These are phyloP conservation scores for Nebria brevicollis DNA, from an alignment of 2,888 invertebrate genomes.

Conservation along the genomic window DNA sequence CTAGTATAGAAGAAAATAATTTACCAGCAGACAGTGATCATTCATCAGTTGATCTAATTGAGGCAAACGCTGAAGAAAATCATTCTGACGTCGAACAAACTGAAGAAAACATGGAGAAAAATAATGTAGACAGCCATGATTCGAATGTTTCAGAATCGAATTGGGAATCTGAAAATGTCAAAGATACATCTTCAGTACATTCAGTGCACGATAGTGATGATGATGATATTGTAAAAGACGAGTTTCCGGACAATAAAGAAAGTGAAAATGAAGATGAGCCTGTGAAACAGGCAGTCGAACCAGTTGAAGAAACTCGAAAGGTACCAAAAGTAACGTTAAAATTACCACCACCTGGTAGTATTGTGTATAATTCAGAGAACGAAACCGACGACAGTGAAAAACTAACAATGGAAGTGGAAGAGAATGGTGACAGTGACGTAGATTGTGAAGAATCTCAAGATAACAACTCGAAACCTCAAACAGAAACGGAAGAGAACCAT, in stretches of 20 bases:
- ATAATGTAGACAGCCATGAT: conserved; percentile 38
- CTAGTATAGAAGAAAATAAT: no score
- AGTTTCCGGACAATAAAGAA: conserved; percentile 18
- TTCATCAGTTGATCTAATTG: conserved; percentile 20
- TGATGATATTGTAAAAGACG: conserved; percentile 16
- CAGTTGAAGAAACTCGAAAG: conserved; percentile 60
- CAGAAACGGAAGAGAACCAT: conserved; percentile 58
- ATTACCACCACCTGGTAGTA: conserved; percentile 59
- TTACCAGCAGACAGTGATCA: background rate
- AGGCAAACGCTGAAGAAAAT: conserved; percentile 48
- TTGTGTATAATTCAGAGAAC: conserved; percentile 50
- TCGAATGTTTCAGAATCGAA: conserved; percentile 7
- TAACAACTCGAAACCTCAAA: conserved; percentile 55
- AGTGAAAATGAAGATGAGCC: conserved; percentile 21
- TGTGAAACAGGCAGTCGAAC: conserved; percentile 48
- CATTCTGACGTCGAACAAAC: conserved; percentile 21
- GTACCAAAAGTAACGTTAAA: conserved; percentile 77
- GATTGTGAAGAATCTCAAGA: conserved; percentile 53
- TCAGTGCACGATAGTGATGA: conserved; percentile 11
- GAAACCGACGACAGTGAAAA: conserved; percentile 73
- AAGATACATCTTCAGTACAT: conserved; percentile 5
- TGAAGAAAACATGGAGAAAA: conserved; percentile 26
- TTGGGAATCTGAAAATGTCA: conserved; percentile 21
- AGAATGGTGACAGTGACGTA: conserved; percentile 58
- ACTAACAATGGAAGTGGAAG: conserved; percentile 68